These are phyloP conservation scores for Meloidogyne exigua DNA, from an alignment of 1,140 invertebrate genomes.

Conservation along the genomic window DNA sequence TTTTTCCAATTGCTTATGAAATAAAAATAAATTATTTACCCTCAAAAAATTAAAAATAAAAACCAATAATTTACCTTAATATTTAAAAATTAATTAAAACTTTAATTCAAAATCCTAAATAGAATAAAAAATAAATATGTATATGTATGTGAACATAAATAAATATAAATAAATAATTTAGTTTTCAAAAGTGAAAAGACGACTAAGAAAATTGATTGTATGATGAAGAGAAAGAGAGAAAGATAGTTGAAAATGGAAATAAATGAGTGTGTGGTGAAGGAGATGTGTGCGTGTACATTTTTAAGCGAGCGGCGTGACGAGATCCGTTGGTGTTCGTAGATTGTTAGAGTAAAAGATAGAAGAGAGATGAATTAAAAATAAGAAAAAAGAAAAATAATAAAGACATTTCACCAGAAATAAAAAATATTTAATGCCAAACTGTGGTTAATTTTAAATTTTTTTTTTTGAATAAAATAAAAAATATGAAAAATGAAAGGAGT, in stretches of 20 bases:
- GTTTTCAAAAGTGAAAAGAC: conserved; percentile 5
- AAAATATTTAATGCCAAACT: not conserved
- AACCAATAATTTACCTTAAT: too few relatives aligned
- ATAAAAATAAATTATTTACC: too few relatives aligned
- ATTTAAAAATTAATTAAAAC: too few relatives aligned
- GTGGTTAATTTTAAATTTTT: not conserved
- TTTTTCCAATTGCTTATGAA: too few relatives aligned
- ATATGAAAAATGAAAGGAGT: too few relatives aligned
- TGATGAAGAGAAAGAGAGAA: not conserved
- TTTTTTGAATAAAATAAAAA: too few relatives aligned
- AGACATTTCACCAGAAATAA: not conserved
- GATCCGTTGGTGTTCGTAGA: not conserved
- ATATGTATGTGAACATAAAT: too few relatives aligned
- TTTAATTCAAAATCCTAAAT: too few relatives aligned
- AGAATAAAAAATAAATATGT: too few relatives aligned
- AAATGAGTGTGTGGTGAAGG: not conserved
- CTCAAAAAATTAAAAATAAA: too few relatives aligned
- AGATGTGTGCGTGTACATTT: not conserved
- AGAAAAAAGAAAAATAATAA: not conserved
- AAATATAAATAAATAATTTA: not conserved
- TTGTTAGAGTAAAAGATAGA: not conserved
- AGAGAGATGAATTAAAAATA: not conserved
- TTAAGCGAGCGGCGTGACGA: not conserved
- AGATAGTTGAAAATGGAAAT: not conserved
- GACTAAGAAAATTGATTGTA: not conserved